Evolutionary conservation across 2,888 invertebrate species (phyloP).

Genomic region (Apeira syringaria): DNA sequence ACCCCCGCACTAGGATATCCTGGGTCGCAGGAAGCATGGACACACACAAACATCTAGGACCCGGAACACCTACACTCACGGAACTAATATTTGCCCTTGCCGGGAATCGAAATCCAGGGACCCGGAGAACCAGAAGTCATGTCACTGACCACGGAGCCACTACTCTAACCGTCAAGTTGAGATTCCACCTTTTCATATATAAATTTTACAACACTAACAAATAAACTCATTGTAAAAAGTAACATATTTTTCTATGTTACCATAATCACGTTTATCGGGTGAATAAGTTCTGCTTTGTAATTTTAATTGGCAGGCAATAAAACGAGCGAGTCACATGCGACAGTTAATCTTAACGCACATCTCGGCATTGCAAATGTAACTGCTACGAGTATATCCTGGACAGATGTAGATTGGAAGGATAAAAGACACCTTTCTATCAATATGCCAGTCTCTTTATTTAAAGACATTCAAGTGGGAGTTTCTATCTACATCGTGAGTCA

Average conservation of each 20-base stretch:
- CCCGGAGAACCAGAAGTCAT: too few species aligned
- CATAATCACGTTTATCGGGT: background rate
- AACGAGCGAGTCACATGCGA: constrained; percentile 14
- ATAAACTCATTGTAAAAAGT: too few species aligned
- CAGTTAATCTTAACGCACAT: constrained; percentile 12
- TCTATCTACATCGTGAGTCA: background rate
- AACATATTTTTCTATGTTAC: background rate
- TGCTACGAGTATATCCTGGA: constrained; percentile 17
- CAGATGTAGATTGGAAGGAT: constrained; percentile 17
- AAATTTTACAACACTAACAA: too few species aligned
- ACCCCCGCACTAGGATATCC: too few species aligned
- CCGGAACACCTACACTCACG: too few species aligned
- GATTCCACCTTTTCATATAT: too few species aligned
- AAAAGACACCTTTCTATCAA: constrained; percentile 15
- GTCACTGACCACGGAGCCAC: too few species aligned
- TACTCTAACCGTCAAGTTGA: too few species aligned
- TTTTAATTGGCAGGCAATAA: constrained; percentile 20
- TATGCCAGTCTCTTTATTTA: constrained; percentile 2
- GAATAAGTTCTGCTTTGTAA: constrained; percentile 10
- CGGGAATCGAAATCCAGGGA: too few species aligned
- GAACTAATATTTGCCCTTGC: too few species aligned
- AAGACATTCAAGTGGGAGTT: background rate
- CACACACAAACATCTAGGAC: too few species aligned
- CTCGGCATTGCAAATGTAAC: constrained; percentile 17
- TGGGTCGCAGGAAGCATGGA: too few species aligned